Evolutionary conservation across 2,888 invertebrate species (phyloP).

Genomic region (Eledone cirrhosa): DNA sequence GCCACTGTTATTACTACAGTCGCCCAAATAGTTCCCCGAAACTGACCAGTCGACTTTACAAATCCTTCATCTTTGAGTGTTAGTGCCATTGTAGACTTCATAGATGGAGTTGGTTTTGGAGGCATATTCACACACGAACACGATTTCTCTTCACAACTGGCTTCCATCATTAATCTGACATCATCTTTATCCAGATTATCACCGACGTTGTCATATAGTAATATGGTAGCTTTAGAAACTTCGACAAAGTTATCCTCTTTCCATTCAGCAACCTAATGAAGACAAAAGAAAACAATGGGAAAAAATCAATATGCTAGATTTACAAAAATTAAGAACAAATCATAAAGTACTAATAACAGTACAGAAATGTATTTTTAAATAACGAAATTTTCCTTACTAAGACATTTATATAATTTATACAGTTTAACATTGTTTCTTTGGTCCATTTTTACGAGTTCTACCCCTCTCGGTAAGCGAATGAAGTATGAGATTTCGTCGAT

Average conservation of each 20-base stretch:
- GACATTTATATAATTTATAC: not conserved
- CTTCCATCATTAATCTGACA: not conserved
- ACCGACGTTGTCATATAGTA: constrained; percentile 41
- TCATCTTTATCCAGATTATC: constrained; percentile 26
- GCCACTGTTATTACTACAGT: constrained; percentile 85
- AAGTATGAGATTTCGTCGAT: no score
- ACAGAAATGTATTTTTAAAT: no score
- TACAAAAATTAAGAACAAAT: no score
- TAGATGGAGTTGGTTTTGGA: constrained; percentile 27
- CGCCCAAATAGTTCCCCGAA: constrained; percentile 76
- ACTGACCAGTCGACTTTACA: constrained; percentile 40
- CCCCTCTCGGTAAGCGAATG: no score
- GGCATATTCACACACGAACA: constrained; percentile 5
- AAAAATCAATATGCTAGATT: no score
- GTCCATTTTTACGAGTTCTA: no score
- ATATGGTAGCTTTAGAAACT: constrained; percentile 32
- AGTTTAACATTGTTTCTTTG: not conserved
- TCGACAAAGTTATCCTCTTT: constrained; percentile 36
- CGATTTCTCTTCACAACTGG: constrained; percentile 32
- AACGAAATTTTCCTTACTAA: not conserved
- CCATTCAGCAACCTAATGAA: constrained; percentile 47
- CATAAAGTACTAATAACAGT: no score
- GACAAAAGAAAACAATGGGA: not conserved
- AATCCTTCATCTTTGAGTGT: constrained; percentile 30
- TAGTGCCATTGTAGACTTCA: constrained; percentile 27